Evolutionary conservation across 2,888 invertebrate genomes (phyloP).

Genomic region (Nomada ruficornis): DNA sequence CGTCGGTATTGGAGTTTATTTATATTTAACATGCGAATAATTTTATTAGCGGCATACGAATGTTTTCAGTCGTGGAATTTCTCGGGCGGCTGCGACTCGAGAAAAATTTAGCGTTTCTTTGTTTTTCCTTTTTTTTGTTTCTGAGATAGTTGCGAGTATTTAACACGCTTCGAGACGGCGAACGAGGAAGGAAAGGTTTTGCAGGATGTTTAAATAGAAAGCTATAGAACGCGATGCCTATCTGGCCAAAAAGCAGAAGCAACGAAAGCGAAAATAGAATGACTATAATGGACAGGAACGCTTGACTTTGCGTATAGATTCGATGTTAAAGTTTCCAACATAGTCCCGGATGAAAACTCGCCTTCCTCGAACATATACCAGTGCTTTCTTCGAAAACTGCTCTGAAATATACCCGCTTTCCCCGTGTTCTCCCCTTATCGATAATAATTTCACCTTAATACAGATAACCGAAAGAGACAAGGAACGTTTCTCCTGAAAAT

Average conservation of each 20-base stretch:
- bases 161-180: background rate
- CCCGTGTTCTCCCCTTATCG: conserved; percentile 24
- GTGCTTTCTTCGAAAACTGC: background rate
- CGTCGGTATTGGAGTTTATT: no score
- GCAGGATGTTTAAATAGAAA: conserved; percentile 10
- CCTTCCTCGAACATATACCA: background rate
- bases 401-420: conserved; percentile 19
- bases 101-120: no score
- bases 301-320: no score
- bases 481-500: conserved; percentile 27
- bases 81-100: no score
- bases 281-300: background rate
- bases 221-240: background rate
- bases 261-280: conserved; percentile 12
- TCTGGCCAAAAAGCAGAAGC: background rate
- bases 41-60: no score
- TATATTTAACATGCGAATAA: no score
- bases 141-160: background rate
- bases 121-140: background rate
- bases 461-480: conserved; percentile 8
- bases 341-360: background rate
- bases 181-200: background rate
- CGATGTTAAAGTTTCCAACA: background rate
- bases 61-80: no score
- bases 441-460: conserved; percentile 37